Evolutionary conservation across 2,888 invertebrate species (phyloP), one percentile per base, ranked within the genome.

Genomic region (Zootermopsis nevadensis): DNA sequence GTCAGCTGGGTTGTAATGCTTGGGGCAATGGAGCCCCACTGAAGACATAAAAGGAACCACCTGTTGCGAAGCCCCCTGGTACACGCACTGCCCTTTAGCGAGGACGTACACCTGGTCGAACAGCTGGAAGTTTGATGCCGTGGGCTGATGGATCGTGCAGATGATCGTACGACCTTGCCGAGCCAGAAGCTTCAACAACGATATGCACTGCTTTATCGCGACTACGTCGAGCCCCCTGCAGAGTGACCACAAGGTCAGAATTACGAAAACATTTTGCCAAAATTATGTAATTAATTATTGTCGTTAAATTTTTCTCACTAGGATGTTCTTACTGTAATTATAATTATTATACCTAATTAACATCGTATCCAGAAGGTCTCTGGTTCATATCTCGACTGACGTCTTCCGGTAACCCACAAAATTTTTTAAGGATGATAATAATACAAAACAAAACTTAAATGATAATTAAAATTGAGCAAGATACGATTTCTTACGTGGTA

Each of bases 141-240:
- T 94, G 0, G 96, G 96, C 87, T 96, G 96, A 89, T 96, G 96
- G 83, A 96, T 93, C 0, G 95, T 95, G 89, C 95, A 95, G 85
- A 96, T 92, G 82, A 96, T 94, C 10, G 95, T 95, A 82, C 95
- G 90, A 12, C 95, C 95, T 87, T 93, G 92, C 27, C 93, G 91
- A 0, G 95, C 94, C 81, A 95, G 91, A 30, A 93, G 91, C 85
- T 94, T 93, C 24, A 95, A 90, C 2, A 95, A 89, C 2, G 93
- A 91, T 33, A 96, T 92, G 86, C 95, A 93, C 88, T 95, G 94
- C 86, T 94, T 93, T 83, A 95, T 94, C 0, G 95, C 93, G 0
- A 94, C 93, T 86, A 94, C 92, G 89, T 96, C 96, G 85, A 96
- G 89, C 12, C 96, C 96, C 83, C 95, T 93, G 89, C 7, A 89